Base-by-base conservation (phyloP, 2,113 vertebrate species). In the Nerophis lumbriciformis region DNA sequence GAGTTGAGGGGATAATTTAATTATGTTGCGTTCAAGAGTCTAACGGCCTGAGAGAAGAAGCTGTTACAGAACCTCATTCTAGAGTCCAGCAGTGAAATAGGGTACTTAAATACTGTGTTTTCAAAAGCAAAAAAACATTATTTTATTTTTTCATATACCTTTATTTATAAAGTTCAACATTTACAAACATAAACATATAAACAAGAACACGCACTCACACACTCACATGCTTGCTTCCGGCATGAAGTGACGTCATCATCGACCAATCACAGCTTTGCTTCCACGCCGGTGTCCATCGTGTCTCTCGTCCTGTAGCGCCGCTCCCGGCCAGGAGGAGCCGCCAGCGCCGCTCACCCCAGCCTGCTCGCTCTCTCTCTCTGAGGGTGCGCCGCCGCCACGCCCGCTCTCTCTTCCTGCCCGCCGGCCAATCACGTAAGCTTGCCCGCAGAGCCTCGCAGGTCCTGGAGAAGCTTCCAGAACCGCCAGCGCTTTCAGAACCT, bases 361-460 rank as follows among this genome's bases (percentile, higher is more conserved):
- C 75, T 19, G 10, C 75, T 39, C 83, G 88, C 77, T 89, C 87
- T 57, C 66, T 86, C 19, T 90, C 89, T 55, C 58, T 90, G 54
- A 85, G 89, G 76, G 77, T 89, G 21, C 86, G 81, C 84, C 69
- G 66, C 48, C 74, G 75, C 70, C 76, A 81, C 65, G 76, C 82
- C 0, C 89, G 81, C 79, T 89, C 87, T 5, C 87, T 90, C 65
- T 88, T 88, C 70, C 79, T 89, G 72, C 83, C 89, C 57, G 48
- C 75, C 42, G 66, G 68, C 65, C 88, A 82, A 77, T 86, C 89
- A 84, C 38, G 89, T 90, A 87, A 90, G 89, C 66, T 15, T 28
- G 19, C 13, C 19, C 21, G 48, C 5, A n/a, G 48, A 49, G 11
- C 14, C 13, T 49, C n/a, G 12, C 15, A 49, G 39, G 48, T 49